These are phyloP conservation scores for Athene noctua DNA, from an alignment of 2,113 vertebrate species.

Conservation along the genomic window DNA sequence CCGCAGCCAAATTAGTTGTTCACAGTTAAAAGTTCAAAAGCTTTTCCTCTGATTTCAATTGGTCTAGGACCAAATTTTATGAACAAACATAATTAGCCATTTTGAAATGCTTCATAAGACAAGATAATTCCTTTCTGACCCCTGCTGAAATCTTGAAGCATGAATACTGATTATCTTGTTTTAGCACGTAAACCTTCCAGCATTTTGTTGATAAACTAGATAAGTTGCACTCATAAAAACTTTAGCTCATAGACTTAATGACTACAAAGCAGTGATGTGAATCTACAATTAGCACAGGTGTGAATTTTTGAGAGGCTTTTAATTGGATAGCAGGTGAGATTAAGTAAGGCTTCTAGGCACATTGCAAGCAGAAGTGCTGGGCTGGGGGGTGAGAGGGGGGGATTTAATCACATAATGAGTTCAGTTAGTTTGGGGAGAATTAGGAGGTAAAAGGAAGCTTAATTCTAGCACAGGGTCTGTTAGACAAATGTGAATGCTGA, in stretches of 20 bases:
- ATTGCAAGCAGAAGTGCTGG: not conserved
- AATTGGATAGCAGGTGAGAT: constrained; percentile 53
- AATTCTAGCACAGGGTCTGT: not conserved
- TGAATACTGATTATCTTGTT: not conserved
- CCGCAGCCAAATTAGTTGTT: not conserved
- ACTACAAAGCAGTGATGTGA: constrained; percentile 15
- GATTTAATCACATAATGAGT: not conserved
- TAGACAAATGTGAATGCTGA: not conserved
- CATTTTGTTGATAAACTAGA: constrained; percentile 41
- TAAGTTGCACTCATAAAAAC: constrained; percentile 28
- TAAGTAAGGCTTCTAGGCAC: not conserved
- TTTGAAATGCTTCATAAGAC: constrained; percentile 33
- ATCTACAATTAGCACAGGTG: constrained; percentile 43
- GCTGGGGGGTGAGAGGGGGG: not conserved
- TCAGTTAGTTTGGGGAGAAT: not conserved
- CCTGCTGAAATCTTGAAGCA: not conserved
- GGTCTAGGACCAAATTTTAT: not conserved
- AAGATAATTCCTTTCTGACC: constrained; percentile 57
- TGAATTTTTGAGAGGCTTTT: constrained; percentile 32
- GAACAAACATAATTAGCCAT: constrained; percentile 47
- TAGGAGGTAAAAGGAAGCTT: not conserved
- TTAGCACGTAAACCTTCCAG: not conserved
- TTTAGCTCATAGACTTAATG: constrained; percentile 25
- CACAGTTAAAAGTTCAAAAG: not conserved
- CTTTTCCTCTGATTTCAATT: not conserved